Base-by-base conservation (phyloP, 2,888 invertebrate genomes). In the Drosophila algonquin region DNA sequence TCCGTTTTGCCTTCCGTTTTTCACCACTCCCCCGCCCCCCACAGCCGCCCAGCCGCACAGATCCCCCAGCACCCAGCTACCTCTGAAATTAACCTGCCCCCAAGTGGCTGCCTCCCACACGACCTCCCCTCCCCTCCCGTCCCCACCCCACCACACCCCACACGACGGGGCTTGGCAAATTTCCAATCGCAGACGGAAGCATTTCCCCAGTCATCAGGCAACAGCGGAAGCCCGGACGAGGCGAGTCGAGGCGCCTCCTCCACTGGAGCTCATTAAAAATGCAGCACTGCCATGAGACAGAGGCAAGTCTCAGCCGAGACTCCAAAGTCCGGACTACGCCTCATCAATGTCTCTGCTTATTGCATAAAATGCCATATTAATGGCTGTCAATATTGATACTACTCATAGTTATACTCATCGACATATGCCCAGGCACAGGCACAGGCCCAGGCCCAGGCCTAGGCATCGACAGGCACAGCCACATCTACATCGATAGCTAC, bases 221-320 rank as follows among this genome's bases (percentile, higher is more conserved):
- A 45, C 73, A 81, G 57, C 74, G 89, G 87, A 88, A 86, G 83
- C 68, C 62, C 64, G 59, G 61, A n/a, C 7, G 40, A 40, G 40
- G 6, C 55, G 18, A 79, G 86, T 82, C 77, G 32, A 79, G 87
- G 87, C 77, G 81, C 89, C 87, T 86, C 64, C 75, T 87, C 78
- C 64, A 30, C 57, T 60, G 55, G 45, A 70, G 63, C 89, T 85
- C 89, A 85, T 85, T 87, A 87, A 87, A 89, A 89, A 85, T 89
- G 73, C 86, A 85, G 80, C 63, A 64, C 54, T 65, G 62, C 67
- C 76, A 53, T 16, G 53, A 73, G 50, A 55, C 46, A 16, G 16
- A 47, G 44, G 35, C 18, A 35, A 53, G 63, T 35, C 64, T 35
- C 73, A 68, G 59, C 44, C 47, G 30, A 24, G 10, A 14, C 21